phyloP scores from a whole-genome alignment of 2,797 vertebrate species.

The Etheostoma nigrum region DNA sequence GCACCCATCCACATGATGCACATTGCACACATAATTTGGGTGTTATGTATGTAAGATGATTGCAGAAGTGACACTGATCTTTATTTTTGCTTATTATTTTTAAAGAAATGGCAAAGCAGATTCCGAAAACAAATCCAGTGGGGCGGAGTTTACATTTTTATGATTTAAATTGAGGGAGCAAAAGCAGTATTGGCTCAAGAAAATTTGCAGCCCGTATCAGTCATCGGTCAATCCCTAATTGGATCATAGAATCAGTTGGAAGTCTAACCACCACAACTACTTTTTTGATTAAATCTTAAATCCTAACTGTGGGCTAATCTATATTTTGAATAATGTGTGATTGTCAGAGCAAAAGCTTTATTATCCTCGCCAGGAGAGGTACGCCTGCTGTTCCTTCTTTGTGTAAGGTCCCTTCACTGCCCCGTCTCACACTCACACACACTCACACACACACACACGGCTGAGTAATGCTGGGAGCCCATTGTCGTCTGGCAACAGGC shows the following conservation, averaged over 20 bases:
- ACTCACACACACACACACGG: not conserved
- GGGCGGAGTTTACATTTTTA: too few species aligned
- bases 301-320: conserved; percentile 32
- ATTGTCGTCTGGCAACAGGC: conserved; percentile 49
- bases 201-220: too few species aligned
- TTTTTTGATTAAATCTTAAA: conserved; percentile 34
- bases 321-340: conserved; percentile 28
- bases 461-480: conserved; percentile 34
- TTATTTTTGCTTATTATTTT: too few species aligned
- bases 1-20: too few species aligned
- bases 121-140: too few species aligned
- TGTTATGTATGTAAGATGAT: too few species aligned
- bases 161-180: too few species aligned
- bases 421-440: too few species aligned
- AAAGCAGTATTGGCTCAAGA: too few species aligned
- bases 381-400: conserved; percentile 42
- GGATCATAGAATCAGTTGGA: not conserved
- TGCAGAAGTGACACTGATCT: too few species aligned
- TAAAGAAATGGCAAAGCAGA: too few species aligned
- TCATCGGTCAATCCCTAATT: not conserved
- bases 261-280: conserved; percentile 2
- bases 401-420: conserved; percentile 50
- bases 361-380: conserved; percentile 39
- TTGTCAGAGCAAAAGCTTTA: conserved; percentile 37
- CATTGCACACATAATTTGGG: too few species aligned